Conservation (phyloP, 1,140 invertebrate genomes). For the Druon quercuslanigerum region DNA sequence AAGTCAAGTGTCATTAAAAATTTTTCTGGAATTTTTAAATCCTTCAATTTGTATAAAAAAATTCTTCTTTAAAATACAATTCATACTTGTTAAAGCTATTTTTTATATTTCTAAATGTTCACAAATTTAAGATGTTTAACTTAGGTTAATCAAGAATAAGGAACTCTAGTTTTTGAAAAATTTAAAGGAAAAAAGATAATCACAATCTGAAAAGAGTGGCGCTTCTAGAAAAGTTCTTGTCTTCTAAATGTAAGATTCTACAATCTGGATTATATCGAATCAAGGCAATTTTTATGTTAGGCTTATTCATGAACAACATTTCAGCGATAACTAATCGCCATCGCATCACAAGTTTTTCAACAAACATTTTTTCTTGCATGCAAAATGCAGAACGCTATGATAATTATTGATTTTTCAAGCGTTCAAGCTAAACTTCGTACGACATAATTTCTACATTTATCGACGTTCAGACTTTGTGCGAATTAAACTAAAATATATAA, state of each 20-base stretch:
- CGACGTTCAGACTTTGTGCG: neutral
- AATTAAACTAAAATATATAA: neutral
- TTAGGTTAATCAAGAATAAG: too few species aligned
- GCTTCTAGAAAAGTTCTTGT: slow-evolving; percentile 7
- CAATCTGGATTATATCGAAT: too few species aligned
- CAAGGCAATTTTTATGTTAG: too few species aligned
- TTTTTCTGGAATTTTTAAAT: neutral
- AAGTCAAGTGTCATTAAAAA: neutral
- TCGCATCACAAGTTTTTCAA: neutral
- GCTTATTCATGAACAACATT: neutral
- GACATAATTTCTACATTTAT: neutral
- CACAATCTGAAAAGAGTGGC: neutral
- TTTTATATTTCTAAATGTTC: too few species aligned
- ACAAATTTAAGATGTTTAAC: too few species aligned
- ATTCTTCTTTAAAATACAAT: too few species aligned
- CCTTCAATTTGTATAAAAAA: too few species aligned
- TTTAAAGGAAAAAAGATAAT: neutral
- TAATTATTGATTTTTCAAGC: neutral
- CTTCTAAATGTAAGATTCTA: too few species aligned
- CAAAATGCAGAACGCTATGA: neutral
- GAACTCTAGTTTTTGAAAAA: too few species aligned
- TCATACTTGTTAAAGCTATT: too few species aligned
- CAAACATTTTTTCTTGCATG: neutral
- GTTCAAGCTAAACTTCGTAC: neutral
- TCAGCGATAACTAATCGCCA: neutral